Percentiles rank a stretch among this genome's conserved stretches.
phyloP scores from a whole-genome alignment of 1,140 invertebrate genomes.

The Chironomus tepperi region DNA sequence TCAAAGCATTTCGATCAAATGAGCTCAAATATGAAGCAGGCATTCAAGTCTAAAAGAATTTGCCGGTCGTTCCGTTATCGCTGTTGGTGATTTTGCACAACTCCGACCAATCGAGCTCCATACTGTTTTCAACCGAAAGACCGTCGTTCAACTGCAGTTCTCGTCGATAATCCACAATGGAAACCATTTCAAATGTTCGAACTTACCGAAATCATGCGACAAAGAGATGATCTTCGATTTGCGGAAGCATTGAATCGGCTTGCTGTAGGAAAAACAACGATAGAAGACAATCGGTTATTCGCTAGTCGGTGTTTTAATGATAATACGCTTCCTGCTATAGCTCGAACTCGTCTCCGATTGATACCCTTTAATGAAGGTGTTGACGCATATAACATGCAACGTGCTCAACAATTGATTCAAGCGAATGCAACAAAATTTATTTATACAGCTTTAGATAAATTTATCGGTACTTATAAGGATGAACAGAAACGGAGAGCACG shows the following conservation, averaged over 20 bases:
- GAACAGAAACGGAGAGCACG: background rate
- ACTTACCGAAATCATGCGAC: conserved; percentile 30
- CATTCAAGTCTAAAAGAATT: conserved; percentile 30
- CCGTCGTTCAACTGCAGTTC: no score
- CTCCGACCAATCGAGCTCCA: conserved; percentile 26
- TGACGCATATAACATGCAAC: background rate
- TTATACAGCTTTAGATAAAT: background rate
- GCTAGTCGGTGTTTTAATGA: background rate
- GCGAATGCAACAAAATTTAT: background rate
- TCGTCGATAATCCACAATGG: conserved; percentile 24
- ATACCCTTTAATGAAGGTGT: background rate
- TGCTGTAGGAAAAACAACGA: conserved; percentile 26
- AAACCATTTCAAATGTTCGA: conserved; percentile 27
- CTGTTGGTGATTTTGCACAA: conserved; percentile 27
- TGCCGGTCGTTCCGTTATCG: conserved; percentile 29
- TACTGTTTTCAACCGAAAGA: background rate
- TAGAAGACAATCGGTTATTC: background rate
- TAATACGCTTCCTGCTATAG: background rate
- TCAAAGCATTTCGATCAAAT: conserved; percentile 29
- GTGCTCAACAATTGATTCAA: background rate
- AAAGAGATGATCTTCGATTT: conserved; percentile 29
- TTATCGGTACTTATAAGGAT: background rate
- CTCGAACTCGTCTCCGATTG: background rate
- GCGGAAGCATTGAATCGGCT: conserved; percentile 30
- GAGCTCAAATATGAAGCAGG: conserved; percentile 32